Percentiles rank a stretch among this genome's conserved stretches.
Evolutionary conservation across 2,888 invertebrate genomes (phyloP).

Genomic region (Tipula unca): DNA sequence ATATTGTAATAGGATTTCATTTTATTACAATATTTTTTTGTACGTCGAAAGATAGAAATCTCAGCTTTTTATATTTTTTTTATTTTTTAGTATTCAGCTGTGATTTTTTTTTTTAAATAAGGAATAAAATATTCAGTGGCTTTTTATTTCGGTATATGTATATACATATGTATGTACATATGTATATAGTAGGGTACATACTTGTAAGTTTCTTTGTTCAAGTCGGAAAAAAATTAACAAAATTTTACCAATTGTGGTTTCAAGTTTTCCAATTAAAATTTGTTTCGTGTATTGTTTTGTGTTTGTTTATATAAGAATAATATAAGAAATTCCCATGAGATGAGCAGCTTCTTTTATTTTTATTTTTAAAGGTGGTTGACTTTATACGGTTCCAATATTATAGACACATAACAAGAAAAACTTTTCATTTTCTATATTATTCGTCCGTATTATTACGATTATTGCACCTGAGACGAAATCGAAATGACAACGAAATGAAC

Average conservation of each 20-base stretch:
- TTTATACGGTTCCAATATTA: neutral
- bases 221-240: neutral
- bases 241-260: neutral
- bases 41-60: conserved; percentile 8
- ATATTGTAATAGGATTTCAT: conserved; percentile 8
- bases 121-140: conserved; percentile 8
- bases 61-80: neutral
- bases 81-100: neutral
- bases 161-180: no score
- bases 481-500: neutral
- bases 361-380: neutral
- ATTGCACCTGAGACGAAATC: neutral
- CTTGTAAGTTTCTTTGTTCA: neutral
- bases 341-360: neutral
- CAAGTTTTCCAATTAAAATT: neutral
- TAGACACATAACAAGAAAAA: neutral
- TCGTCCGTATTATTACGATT: neutral
- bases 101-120: neutral
- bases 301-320: neutral
- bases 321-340: neutral
- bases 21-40: conserved; percentile 3
- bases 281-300: neutral
- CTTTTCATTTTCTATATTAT: neutral
- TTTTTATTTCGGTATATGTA: neutral
- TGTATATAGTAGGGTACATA: neutral